These are phyloP conservation scores for Bombus affinis DNA, from an alignment of 1,140 invertebrate species.

Conservation along the genomic window DNA sequence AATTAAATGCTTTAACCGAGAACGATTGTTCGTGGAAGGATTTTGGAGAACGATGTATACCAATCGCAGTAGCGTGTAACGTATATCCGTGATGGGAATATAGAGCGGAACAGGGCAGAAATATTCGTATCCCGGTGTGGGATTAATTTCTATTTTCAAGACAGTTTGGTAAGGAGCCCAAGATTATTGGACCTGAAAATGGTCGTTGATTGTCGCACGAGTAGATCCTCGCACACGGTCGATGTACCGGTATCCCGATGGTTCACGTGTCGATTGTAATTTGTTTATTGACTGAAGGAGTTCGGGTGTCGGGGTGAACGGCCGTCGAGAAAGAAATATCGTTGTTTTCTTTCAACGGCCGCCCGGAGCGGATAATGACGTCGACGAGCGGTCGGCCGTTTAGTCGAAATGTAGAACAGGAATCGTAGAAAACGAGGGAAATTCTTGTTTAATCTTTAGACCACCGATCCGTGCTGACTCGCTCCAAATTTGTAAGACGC, in stretches of 20 bases:
- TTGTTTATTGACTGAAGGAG: slow-evolving; percentile 7
- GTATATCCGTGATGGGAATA: slow-evolving; percentile 3
- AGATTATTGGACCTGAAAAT: slow-evolving; percentile 43
- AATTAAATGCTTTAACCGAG: too few relatives aligned
- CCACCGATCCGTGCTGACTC: slow-evolving; percentile 39
- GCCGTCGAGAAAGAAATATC: slow-evolving; percentile 29
- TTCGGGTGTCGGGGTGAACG: not conserved
- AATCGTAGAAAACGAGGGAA: slow-evolving; percentile 56
- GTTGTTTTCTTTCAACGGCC: slow-evolving; percentile 43
- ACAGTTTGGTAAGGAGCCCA: slow-evolving; percentile 51
- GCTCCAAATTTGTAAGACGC: slow-evolving; percentile 14
- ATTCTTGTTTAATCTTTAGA: slow-evolving; percentile 41
- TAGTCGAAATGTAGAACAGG: slow-evolving; percentile 46
- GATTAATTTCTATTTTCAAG: slow-evolving; percentile 49
- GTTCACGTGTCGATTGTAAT: slow-evolving; percentile 4
- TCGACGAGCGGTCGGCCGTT: slow-evolving; percentile 3
- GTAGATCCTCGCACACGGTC: not conserved
- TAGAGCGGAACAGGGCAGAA: slow-evolving; percentile 32
- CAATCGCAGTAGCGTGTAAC: too few relatives aligned
- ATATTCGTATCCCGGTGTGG: slow-evolving; percentile 6
- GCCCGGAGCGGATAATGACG: slow-evolving; percentile 22
- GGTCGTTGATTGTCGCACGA: slow-evolving; percentile 15
- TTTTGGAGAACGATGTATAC: too few relatives aligned
- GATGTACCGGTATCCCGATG: not conserved
- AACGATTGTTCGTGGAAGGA: not conserved